Base-by-base conservation (phyloP, 2,797 vertebrate genomes). In the Austrolebias charrua region DNA sequence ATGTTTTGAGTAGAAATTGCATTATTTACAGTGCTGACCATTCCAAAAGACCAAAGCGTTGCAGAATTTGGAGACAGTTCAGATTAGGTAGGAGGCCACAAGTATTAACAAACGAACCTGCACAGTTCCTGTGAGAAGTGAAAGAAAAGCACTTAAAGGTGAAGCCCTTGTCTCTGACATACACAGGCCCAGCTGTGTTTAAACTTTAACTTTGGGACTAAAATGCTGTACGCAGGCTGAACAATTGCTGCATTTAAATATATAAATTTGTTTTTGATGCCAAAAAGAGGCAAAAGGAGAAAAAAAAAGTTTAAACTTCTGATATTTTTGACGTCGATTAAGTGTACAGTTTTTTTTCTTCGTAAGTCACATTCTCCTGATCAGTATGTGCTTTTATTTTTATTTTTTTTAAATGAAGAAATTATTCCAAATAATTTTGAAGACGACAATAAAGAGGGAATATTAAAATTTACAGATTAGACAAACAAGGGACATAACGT, bases 41-140 rank as follows among this genome's bases (percentile, higher is more conserved):
- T 92, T 93, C 88, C 91, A 78, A 90, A 91, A 52, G 91, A 92
- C 91, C 92, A 94, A 93, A 93, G 92, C 91, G 82, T 90, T 74
- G 82, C 70, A 63, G 59, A 20, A 86, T 88, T 86, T 75, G 83
- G 80, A 83, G 85, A 87, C 66, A 54, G 77, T 81, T 73, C 66
- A 63, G 73, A 56, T 79, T 80, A 73, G 70, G 66, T 81, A 73
- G 78, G 67, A 87, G 88, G 86, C 89, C 4, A 40, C 38, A 12
- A 82, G 7, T 81, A 90, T 84, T 85, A 81, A 89, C 81, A 24
- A 88, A 80, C 66, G 79, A 85, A 85, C 74, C 70, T 91, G 75
- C 75, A 81, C 85, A 79, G 88, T 88, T 91, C 80, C 78, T 88
- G 87, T 61, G 31, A 71, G 70, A 77, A 69, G 82, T 24, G n/a